Evolutionary conservation across 2,888 invertebrate genomes (phyloP), one percentile per base, ranked within the genome.

Genomic region (Coremacera marginata): DNA sequence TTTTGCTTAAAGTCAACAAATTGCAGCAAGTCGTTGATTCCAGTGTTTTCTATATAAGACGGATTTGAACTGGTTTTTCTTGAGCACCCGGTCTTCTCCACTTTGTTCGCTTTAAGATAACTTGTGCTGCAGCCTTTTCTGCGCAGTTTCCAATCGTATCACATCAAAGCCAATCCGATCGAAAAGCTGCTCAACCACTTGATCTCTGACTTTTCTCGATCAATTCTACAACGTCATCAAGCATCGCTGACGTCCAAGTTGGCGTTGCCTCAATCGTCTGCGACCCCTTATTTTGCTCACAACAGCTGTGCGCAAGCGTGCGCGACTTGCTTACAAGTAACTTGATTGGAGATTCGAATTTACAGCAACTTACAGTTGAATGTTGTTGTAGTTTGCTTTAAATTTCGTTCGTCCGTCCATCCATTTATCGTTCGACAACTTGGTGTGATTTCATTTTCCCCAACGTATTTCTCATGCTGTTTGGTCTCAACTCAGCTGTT

Each of bases 121-220:
- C 44, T 14, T 11, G 44, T 44, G 14, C 44, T 44, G 44, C 14
- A 44, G 44, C 44, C 44, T 44, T 44, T 44, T 55, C 70, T 70
- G 70, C 70, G 70, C 27, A 52, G 25, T 70, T 70, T 71, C n/a
- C 11, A 60, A 71, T 60, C 71, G 44, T 57, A 71, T 34, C 65
- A 49, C 51, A 70, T 62, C 49, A 71, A 71, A 27, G 19, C 65
- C 11, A 62, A 60, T 31, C 34, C 49, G 70, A 76, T 73, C 67
- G 68, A 78, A 75, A 78, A 75, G 75, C 71, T 63, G 81, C 74
- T 76, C 73, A 80, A 81, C 82, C 80, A 82, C 82, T 82, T 82
- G 81, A 80, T 77, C 81, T 78, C 76, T 78, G 80, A 77, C 80
- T 80, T 82, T 81, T 74, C 75, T 73, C 76, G 67, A 27, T 44